phyloP scores from a whole-genome alignment of 2,797 vertebrate species.

The Falco columbarius region DNA sequence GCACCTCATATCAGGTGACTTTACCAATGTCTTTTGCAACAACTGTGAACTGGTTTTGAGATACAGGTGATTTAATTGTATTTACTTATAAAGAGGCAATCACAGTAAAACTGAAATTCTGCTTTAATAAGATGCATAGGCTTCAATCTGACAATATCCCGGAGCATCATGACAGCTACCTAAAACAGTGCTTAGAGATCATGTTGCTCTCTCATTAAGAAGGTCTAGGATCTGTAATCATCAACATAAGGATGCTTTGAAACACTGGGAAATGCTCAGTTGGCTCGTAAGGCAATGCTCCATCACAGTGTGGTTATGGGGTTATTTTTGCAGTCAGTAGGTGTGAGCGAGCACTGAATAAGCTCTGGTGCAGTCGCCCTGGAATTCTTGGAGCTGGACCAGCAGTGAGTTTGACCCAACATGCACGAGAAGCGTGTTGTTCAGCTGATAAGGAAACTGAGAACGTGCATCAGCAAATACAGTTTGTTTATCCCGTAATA shows the following conservation, averaged over 20 bases:
- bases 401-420: conserved; percentile 6
- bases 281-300: not conserved
- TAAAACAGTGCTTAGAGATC: not conserved
- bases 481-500: conserved; percentile 27
- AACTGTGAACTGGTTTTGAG: not conserved
- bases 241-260: not conserved
- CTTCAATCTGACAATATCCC: not conserved
- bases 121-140: not conserved
- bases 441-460: conserved; percentile 50
- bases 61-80: not conserved
- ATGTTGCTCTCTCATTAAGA: not conserved
- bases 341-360: rapidly evolving
- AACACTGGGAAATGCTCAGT: rapidly evolving
- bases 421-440: not conserved
- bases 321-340: not conserved
- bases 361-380: not conserved
- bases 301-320: not conserved
- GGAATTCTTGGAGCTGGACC: conserved; percentile 43
- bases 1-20: not conserved
- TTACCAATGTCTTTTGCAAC: not conserved
- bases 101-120: not conserved
- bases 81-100: not conserved
- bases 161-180: not conserved
- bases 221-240: not conserved
- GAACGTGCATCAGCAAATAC: conserved; percentile 38